Base-by-base conservation (phyloP, 2,888 invertebrate genomes). In the Tubulanus polymorphus region DNA sequence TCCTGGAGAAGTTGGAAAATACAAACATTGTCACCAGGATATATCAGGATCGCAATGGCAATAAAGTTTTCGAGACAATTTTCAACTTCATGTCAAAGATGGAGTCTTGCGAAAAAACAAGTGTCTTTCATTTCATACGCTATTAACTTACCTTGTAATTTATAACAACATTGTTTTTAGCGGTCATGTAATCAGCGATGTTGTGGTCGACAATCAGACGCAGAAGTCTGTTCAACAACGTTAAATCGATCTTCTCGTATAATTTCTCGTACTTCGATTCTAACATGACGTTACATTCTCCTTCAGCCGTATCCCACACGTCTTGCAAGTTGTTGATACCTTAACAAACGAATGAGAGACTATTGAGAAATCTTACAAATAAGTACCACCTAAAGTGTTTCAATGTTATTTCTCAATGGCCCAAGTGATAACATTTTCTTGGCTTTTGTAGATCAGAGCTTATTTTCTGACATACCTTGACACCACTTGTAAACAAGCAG, bases 101-200 rank as follows among this genome's bases (percentile, higher is more conserved):
- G n/a, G n/a, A n/a, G n/a, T n/a, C n/a, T n/a, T n/a, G n/a, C n/a
- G n/a, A n/a, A n/a, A n/a, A 32, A 32, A n/a, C 35, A 32, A 32
- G n/a, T 32, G 35, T 32, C 35, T 32, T 10, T 10, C 10, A n/a
- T n/a, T 32, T 32, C n/a, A 32, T 32, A n/a, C 10, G 10, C 35
- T 10, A 25, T 48, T 12, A 5, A 32, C 67, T 58, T 68, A 86
- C 86, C 84, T 97, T 99, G 82, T 99, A 99, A 81, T 97, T 99
- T 64, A 99, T 97, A 53, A 96, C 93, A n/a, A 99, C 95, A 82
- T 99, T 99, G 81, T 99, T 99, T 81, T 99, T 99, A 1, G 99
- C 96, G 0, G 99, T 97, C 96, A 99, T 99, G 82, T 99, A 99
- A 85, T 99, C 99, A 66, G 99, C 99, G 73, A 99, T 99, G 80